Conservation (phyloP, 2,113 vertebrate species). For the Struthio camelus region DNA sequence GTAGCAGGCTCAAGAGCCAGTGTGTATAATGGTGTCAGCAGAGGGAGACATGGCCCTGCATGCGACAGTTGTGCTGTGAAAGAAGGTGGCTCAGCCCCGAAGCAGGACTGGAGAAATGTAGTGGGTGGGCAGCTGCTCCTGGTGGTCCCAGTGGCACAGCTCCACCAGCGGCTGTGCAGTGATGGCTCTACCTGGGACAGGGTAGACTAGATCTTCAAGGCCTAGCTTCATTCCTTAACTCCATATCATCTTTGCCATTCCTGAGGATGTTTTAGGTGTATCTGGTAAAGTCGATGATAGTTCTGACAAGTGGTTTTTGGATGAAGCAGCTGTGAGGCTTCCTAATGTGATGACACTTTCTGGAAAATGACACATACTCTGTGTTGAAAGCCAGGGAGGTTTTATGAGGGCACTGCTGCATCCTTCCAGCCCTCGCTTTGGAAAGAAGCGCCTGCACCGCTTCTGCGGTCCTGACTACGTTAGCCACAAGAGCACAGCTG, state of each 20-base stretch:
- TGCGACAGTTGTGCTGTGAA: rapidly evolving
- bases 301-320: not conserved
- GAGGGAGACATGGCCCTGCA: not conserved
- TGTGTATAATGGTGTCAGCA: not conserved
- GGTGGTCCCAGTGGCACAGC: not conserved
- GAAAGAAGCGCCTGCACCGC: not conserved
- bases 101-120: not conserved
- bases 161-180: not conserved
- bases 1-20: not conserved
- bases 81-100: not conserved
- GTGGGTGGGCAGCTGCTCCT: not conserved
- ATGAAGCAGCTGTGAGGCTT: not conserved
- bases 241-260: not conserved
- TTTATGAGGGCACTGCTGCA: rapidly evolving
- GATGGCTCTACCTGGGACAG: not conserved
- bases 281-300: not conserved
- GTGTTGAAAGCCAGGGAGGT: not conserved
- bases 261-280: not conserved
- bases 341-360: not conserved
- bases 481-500: not conserved
- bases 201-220: not conserved
- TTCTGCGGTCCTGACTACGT: not conserved
- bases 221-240: not conserved
- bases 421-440: not conserved
- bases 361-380: not conserved